Evolutionary conservation across 1,140 invertebrate species (phyloP).

Genomic region (Lucilia sericata): DNA sequence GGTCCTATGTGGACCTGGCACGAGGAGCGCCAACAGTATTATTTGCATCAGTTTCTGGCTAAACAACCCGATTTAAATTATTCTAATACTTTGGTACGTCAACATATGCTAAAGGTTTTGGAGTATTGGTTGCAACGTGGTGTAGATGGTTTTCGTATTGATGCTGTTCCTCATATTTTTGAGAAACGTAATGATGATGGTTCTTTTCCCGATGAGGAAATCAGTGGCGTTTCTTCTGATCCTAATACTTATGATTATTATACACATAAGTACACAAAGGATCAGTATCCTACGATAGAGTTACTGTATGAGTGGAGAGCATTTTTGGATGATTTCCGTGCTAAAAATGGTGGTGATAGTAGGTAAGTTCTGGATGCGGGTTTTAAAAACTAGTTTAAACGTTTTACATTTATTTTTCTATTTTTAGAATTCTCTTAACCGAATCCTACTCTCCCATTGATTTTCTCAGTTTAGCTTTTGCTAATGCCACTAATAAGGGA

Average conservation of each 20-base stretch:
- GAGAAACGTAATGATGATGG: conserved; percentile 70
- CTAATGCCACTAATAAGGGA: conserved; percentile 70
- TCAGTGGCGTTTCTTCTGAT: conserved; percentile 55
- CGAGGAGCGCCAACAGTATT: conserved; percentile 70
- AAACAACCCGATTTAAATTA: conserved; percentile 81
- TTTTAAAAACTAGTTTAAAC: neutral
- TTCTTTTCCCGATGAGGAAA: conserved; percentile 73
- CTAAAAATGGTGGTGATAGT: conserved; percentile 68
- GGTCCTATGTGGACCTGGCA: conserved; percentile 72
- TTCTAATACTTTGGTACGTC: conserved; percentile 69
- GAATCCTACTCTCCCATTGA: conserved; percentile 73
- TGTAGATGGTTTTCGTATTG: conserved; percentile 79
- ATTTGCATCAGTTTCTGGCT: conserved; percentile 73
- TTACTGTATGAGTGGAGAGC: conserved; percentile 74
- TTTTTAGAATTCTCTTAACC: conserved; percentile 70
- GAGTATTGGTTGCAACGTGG: conserved; percentile 80
- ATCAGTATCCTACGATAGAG: conserved; percentile 73
- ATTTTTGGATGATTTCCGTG: conserved; percentile 71
- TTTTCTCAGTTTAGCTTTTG: conserved; percentile 71
- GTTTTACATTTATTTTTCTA: neutral
- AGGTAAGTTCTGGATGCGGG: neutral
- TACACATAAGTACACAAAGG: conserved; percentile 74
- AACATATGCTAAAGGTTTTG: conserved; percentile 75
- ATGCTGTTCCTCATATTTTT: conserved; percentile 73
- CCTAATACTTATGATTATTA: conserved; percentile 71